These are phyloP conservation scores for Temnothorax curvispinosus DNA, from an alignment of 1,140 invertebrate genomes.

Conservation along the genomic window DNA sequence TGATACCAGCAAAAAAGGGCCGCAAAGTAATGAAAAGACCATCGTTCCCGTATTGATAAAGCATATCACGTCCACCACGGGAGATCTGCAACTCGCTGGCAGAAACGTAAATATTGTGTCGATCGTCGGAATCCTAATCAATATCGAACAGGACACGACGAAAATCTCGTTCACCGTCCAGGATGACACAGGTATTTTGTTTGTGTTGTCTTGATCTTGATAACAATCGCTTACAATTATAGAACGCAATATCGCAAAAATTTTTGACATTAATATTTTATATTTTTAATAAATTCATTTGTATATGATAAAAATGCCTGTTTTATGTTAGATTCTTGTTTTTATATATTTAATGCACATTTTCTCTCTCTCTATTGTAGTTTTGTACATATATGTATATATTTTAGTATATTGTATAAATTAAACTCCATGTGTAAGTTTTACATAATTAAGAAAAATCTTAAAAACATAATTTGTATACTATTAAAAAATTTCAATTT, in stretches of 20 bases:
- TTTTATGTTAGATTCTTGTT: not conserved
- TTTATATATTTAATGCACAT: not conserved
- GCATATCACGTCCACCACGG: slow-evolving; percentile 67
- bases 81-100: slow-evolving; percentile 74
- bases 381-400: too few species aligned
- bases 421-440: not conserved
- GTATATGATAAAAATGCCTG: not conserved
- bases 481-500: not conserved
- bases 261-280: slow-evolving; percentile 7
- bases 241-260: not conserved
- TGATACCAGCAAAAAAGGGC: slow-evolving; percentile 36
- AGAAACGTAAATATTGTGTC: slow-evolving; percentile 59
- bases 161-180: slow-evolving; percentile 80
- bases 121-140: slow-evolving; percentile 73
- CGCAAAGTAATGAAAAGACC: slow-evolving; percentile 63
- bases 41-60: slow-evolving; percentile 80
- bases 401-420: too few species aligned
- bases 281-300: not conserved
- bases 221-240: not conserved
- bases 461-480: not conserved
- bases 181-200: slow-evolving; percentile 81
- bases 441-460: not conserved
- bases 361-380: not conserved
- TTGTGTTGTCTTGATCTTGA: slow-evolving; percentile 4
- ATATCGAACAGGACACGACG: slow-evolving; percentile 77